Percentiles rank a stretch among this genome's conserved stretches.
Conservation (phyloP, 2,797 vertebrate species). For the Falco novaeseelandiae region DNA sequence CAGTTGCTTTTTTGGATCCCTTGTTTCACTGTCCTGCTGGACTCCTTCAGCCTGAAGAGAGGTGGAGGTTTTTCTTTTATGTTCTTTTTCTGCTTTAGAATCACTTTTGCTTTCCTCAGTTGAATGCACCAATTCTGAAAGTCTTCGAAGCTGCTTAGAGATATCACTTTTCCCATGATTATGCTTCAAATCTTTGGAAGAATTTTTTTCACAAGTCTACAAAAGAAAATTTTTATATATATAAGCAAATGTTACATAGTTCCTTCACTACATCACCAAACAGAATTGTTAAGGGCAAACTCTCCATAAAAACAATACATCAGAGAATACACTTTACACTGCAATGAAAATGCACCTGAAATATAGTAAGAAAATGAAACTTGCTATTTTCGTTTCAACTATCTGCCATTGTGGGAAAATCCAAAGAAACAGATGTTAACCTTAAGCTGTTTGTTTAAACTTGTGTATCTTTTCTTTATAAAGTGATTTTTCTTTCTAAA, state of each 20-base stretch:
- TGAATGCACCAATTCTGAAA: conserved; percentile 79
- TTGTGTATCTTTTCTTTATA: background rate
- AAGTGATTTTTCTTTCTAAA: background rate
- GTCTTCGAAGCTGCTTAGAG: conserved; percentile 80
- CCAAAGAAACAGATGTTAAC: background rate
- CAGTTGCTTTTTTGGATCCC: conserved; percentile 79
- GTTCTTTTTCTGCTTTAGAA: conserved; percentile 77
- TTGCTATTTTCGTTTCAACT: background rate
- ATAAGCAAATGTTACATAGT: background rate
- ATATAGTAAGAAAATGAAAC: background rate
- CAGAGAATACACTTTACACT: background rate
- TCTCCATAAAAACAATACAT: background rate
- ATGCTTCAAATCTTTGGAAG: conserved; percentile 79
- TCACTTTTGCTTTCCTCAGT: conserved; percentile 83
- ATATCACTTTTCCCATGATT: conserved; percentile 72
- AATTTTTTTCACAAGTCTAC: conserved; percentile 78
- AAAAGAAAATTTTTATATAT: conserved; percentile 14
- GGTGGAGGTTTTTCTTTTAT: conserved; percentile 78
- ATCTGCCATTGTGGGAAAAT: background rate
- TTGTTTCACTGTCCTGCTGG: conserved; percentile 71
- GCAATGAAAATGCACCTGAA: background rate
- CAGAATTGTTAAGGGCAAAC: background rate
- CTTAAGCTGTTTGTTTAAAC: background rate
- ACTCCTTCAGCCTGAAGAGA: conserved; percentile 76
- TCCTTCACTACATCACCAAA: background rate